A percentile compares a stretch with the other conserved stretches of the same genome.
phyloP scores from a whole-genome alignment of 2,888 invertebrate genomes.

The Cataglyphis altisquamis region DNA sequence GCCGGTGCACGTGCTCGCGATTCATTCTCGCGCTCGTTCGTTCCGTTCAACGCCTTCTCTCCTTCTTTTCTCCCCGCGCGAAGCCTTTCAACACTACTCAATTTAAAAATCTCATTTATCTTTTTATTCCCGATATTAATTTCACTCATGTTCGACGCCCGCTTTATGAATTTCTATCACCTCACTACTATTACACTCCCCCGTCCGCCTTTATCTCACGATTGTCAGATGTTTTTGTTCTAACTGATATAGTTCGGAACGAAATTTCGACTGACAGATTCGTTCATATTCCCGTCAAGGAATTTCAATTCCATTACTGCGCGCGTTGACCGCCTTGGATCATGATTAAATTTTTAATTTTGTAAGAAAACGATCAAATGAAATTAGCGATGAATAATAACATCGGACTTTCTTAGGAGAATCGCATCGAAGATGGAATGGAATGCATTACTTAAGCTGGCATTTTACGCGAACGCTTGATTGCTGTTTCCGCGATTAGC shows the following conservation, averaged over 20 bases:
- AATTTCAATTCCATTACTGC: not conserved
- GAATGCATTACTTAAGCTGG: slow-evolving; percentile 38
- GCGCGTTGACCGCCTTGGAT: not conserved
- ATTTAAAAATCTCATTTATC: slow-evolving; percentile 71
- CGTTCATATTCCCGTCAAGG: not conserved
- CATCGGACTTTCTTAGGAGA: not conserved
- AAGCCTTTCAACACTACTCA: slow-evolving; percentile 67
- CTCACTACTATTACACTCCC: slow-evolving; percentile 10
- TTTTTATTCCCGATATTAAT: slow-evolving; percentile 65
- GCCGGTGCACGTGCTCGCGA: slow-evolving; percentile 33
- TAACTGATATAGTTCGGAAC: not conserved
- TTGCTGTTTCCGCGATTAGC: slow-evolving; percentile 26
- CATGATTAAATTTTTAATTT: not conserved
- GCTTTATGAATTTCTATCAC: slow-evolving; percentile 68
- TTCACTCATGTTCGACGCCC: slow-evolving; percentile 31
- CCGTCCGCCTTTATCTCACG: slow-evolving; percentile 1
- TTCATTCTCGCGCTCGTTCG: slow-evolving; percentile 22
- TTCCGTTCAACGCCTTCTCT: slow-evolving; percentile 1
- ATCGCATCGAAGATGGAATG: slow-evolving; percentile 20
- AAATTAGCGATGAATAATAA: not conserved
- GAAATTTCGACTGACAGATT: not conserved
- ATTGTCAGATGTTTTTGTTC: not conserved
- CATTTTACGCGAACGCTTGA: slow-evolving; percentile 30
- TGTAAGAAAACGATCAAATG: not conserved
- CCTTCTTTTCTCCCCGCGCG: slow-evolving; percentile 2